phyloP scores from a whole-genome alignment of 2,888 invertebrate genomes.

The Tetanocera ferruginea region DNA sequence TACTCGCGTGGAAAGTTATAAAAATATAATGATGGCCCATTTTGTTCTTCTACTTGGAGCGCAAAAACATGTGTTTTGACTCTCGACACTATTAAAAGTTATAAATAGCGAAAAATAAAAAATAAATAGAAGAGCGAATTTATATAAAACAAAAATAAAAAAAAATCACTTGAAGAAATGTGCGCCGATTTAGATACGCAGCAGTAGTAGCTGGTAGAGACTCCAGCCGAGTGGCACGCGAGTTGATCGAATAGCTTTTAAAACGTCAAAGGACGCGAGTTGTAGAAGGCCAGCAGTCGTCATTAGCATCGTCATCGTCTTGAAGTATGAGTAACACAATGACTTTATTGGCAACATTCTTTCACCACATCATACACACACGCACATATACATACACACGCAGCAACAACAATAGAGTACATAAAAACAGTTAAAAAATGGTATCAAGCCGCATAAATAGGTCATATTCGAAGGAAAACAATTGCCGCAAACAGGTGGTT shows the following conservation, averaged over 20 bases:
- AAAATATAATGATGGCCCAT: background rate
- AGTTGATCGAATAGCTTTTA: background rate
- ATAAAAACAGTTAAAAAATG: background rate
- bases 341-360: background rate
- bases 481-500: slow-evolving; percentile 10
- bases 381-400: background rate
- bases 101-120: background rate
- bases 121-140: background rate
- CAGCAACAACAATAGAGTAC: background rate
- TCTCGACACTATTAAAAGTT: slow-evolving; percentile 3
- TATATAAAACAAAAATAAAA: background rate
- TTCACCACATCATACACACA: background rate
- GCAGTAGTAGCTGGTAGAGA: background rate
- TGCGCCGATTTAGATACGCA: background rate
- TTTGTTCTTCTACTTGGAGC: too few relatives aligned
- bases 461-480: background rate
- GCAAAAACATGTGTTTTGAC: background rate
- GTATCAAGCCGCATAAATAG: background rate
- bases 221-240: background rate
- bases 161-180: background rate
- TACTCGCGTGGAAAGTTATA: background rate
- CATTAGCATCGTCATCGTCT: background rate
- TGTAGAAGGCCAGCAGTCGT: background rate
- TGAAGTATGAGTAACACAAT: too few relatives aligned
- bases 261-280: background rate